A percentile compares a stretch with the other conserved stretches of the same genome.
These are phyloP conservation scores for Stegodyphus mimosarum DNA, from an alignment of 1,140 invertebrate genomes.

Conservation along the genomic window DNA sequence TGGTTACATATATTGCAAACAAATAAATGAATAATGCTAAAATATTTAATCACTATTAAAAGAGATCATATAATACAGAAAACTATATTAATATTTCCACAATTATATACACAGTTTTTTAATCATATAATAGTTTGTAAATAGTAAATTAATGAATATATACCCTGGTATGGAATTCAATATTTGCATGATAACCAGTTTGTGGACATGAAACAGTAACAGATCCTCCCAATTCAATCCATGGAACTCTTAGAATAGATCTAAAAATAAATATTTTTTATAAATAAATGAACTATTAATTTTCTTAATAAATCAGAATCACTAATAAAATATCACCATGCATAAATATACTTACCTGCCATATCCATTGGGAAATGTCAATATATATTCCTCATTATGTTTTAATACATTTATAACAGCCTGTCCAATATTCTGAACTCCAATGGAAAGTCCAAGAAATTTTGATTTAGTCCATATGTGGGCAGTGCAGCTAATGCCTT, in stretches of 20 bases:
- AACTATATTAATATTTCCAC: too few relatives aligned
- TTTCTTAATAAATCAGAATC: background rate
- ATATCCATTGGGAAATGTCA: slow-evolving; percentile 96
- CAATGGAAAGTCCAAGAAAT: slow-evolving; percentile 95
- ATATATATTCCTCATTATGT: slow-evolving; percentile 89
- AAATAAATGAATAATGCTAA: too few relatives aligned
- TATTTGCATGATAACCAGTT: slow-evolving; percentile 86
- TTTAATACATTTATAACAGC: slow-evolving; percentile 84
- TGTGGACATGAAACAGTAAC: slow-evolving; percentile 88
- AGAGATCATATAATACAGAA: too few relatives aligned
- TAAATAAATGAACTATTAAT: background rate
- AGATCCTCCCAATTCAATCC: slow-evolving; percentile 94
- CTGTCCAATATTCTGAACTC: slow-evolving; percentile 72
- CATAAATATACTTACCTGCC: slow-evolving; percentile 74
- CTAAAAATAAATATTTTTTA: slow-evolving; percentile 68
- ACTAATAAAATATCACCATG: background rate
- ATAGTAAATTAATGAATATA: too few relatives aligned
- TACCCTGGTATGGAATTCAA: slow-evolving; percentile 93
- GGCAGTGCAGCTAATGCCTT: slow-evolving; percentile 89
- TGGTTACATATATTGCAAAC: too few relatives aligned
- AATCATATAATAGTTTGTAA: too few relatives aligned
- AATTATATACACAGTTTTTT: too few relatives aligned
- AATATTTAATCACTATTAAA: too few relatives aligned
- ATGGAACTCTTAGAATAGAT: slow-evolving; percentile 94
- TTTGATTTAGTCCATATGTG: slow-evolving; percentile 98